Evolutionary conservation across 2,797 vertebrate species (phyloP), one percentile per base, ranked within the genome.

Genomic region (Chaetophractus vellerosus): DNA sequence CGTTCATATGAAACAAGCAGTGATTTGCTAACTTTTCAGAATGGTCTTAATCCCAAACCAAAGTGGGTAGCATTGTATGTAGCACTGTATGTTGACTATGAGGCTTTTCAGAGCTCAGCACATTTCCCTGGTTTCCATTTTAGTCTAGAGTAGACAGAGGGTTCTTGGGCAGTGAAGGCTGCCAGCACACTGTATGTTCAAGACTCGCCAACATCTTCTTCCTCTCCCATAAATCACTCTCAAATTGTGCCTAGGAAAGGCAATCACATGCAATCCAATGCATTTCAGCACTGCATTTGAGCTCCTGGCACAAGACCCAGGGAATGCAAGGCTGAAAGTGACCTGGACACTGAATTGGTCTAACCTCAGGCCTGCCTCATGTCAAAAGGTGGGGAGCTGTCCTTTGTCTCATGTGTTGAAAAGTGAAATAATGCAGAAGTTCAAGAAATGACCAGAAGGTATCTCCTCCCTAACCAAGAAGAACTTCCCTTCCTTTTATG

Each of bases 401-500:
- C 16, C 11, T 28, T 50, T 38, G 4, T 36, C 19, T 95, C 9
- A 1, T 66, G 9, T n/a, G 31, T 0, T 84, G 33, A 92, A 74
- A 97, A 92, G 74, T 31, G 83, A 93, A 78, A 81, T 26, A 85
- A 95, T 69, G 55, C 69, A 84, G 15, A 93, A 26, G 45, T 59
- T 76, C 74, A 79, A 94, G 87, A 93, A 90, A 69, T 38, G 8
- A 38, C 33, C 48, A n/a, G 57, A 71, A 80, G 33, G 1, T 19
- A 38, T 45, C n/a, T 33, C 81, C 82, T 96, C 68, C 68, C 36
- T 19, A 78, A 26, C 69, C 33, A 92, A 90, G 84, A 88, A 90
- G 33, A 45, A 5, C 64, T 68, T 94, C 61, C 19, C 45, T 85
- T 95, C 84, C 48, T 85, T 93, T 85, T 76, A 82, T 72, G 69